Base-by-base conservation (phyloP, 2,797 vertebrate species). In the Karalla daura region DNA sequence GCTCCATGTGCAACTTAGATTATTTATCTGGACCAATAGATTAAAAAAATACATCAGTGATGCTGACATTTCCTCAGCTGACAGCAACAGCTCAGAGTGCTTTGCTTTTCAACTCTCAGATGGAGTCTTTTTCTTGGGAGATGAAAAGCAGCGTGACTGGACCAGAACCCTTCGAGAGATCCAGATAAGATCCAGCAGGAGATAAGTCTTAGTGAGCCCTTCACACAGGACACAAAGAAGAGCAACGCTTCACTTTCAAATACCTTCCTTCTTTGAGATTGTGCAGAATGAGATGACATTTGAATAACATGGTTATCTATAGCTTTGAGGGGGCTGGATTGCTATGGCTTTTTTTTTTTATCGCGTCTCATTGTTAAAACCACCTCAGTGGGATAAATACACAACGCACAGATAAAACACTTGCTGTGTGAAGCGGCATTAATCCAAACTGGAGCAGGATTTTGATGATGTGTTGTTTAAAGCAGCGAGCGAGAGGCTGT, bases 101-200 rank as follows among this genome's bases (percentile, higher is more conserved):
- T 73, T 77, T 76, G 30, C 68, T 54, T 81, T 89, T 89, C 68
- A 79, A 85, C 70, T 78, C 82, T 80, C 64, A 78, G 75, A 84
- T 50, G 33, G 49, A 33, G 18, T 30, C 55, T 63, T 78, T 87
- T 76, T 80, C 75, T 66, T 76, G 63, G 54, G 43, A 78, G 51
- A 85, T 82, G 64, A 86, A n/a, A 84, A 88, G 73, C 65, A 63
- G 61, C 78, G 18, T 44, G 74, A 74, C 49, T 67, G 76, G 78
- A 83, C 72, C 72, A 63, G 73, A 76, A 77, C 72, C 86, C 79
- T 73, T 63, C 11, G 64, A 66, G 64, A 86, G 80, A 83, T 78
- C 49, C 68, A 72, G 81, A 88, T 87, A 85, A 84, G 80, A 84
- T 75, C 20, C 68, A 72, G 75, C 56, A 36, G 52, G 70, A 74